Evolutionary conservation across 2,113 vertebrate genomes (phyloP).

Genomic region (Ptilorrhoa leucosticta): DNA sequence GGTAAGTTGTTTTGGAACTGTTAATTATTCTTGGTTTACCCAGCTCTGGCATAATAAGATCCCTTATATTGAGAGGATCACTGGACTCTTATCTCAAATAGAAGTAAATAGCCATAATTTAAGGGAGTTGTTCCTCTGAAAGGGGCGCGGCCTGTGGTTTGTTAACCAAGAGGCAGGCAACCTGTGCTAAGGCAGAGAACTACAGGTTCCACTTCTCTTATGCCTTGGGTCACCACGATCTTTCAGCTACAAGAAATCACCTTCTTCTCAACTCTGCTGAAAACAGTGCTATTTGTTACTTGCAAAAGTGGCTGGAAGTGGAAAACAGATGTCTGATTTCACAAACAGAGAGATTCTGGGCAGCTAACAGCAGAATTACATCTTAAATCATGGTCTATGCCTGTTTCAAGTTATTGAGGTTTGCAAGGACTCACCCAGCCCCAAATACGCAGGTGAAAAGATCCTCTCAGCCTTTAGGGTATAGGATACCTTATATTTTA

Average conservation of each 20-base stretch:
- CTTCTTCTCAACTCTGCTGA: neutral
- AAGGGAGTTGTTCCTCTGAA: neutral
- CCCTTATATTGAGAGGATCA: neutral
- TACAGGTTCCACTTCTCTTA: neutral
- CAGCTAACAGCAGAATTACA: neutral
- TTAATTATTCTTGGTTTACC: neutral
- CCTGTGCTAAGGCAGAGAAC: neutral
- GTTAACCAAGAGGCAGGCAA: neutral
- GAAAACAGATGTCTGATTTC: neutral
- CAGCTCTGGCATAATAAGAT: neutral
- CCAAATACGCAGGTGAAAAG: neutral
- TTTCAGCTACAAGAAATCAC: neutral
- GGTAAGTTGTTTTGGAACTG: neutral
- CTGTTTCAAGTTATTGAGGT: neutral
- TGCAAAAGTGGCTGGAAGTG: neutral
- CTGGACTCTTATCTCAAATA: neutral
- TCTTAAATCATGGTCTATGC: neutral
- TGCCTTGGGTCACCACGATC: neutral
- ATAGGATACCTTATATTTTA: neutral
- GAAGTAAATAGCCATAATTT: neutral
- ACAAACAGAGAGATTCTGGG: neutral
- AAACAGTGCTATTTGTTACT: neutral
- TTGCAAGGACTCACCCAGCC: neutral
- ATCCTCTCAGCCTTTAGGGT: neutral
- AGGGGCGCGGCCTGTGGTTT: neutral